Evolutionary conservation across 1,140 invertebrate species (phyloP), one percentile per base, ranked within the genome.

Genomic region (Phortica variegata): DNA sequence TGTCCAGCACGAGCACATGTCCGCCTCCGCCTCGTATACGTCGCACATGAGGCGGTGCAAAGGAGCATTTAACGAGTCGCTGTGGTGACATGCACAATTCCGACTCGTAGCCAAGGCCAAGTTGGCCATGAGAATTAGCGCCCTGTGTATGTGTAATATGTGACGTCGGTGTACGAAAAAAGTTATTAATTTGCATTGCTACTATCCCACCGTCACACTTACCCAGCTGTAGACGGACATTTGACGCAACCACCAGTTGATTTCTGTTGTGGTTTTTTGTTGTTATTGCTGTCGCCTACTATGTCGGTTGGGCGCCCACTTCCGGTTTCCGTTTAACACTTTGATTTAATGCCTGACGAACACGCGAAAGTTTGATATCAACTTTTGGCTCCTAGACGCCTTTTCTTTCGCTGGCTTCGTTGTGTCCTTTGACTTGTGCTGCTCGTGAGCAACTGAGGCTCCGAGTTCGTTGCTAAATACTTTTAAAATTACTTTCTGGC

Each of bases 61-160:
- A 66, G 9, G 77, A 68, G 49, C 83, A 73, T 65, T 81, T 75
- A 15, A 71, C 52, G 38, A 85, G 69, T 68, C 81, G 72, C 52
- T 78, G 77, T 10, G 87, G 85, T 51, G 78, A 77, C 38, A 82
- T 65, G 45, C 85, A 80, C 77, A 86, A 81, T 70, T 91, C 89
- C 49, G 82, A 84, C 56, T 79, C 77, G 48, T 78, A 75, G 47
- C 84, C 87, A 63, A 86, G 79, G 45, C 86, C 86, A 21, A 92
- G 78, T 76, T 92, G 89, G 34, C 89, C 88, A 75, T 90, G 87
- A 55, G 87, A 90, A 77, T 93, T 93, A 45, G 90, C 88, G 62
- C 90, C 90, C 90, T 90, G 65, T 50, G 47, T 45, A 43, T 15
- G 17, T 38, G 20, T 21, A 55, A 54, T 54, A 49, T 29, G 15